Evolutionary conservation across 2,888 invertebrate genomes (phyloP), one percentile per base, ranked within the genome.

Genomic region (Sphaeridia pumilis): DNA sequence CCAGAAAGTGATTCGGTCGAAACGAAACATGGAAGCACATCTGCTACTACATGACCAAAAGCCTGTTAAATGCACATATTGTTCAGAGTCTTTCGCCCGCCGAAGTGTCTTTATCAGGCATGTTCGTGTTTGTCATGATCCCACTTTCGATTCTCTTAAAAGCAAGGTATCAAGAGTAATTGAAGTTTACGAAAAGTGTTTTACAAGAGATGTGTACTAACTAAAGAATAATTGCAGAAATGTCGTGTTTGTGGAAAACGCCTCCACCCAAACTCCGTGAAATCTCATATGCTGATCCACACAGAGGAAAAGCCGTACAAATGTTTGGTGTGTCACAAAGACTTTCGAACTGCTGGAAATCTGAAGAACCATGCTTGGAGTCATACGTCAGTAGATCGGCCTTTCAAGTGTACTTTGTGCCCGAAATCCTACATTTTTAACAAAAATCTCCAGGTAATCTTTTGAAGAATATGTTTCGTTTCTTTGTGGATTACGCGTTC

Each of bases 291-390:
- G 70, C 77, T 79, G 22, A 84, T 84, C 46, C 89, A 89, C 73
- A 79, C 78, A 62, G 81, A 85, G 58, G 76, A 80, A 69, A 76
- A 80, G 51, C 85, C 86, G n/a, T 83, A 78, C 73, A 75, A 79
- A 55, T 90, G 90, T 72, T 75, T 81, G 49, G 81, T 88, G 50
- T 89, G 90, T 73, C 84, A 81, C 68, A 88, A 87, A 69, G 76
- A 81, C 27, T 89, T 89, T 73, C 83, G 84, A 63, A 88, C 88
- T 63, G 87, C 87, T 70, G 89, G 88, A 85, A 89, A 89, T 73
- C 75, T 89, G 48, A 86, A 87, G 69, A 77, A 87, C 63, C 89
- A 90, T 73, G 81, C 83, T 61, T 88, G 88, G 88, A 87, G 86
- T 47, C 89, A 90, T 72, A 82, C 83, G 48, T 81, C 87, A 58